These are phyloP conservation scores for Benthosema pterotum DNA, from an alignment of 2,797 vertebrate genomes.

Conservation along the genomic window DNA sequence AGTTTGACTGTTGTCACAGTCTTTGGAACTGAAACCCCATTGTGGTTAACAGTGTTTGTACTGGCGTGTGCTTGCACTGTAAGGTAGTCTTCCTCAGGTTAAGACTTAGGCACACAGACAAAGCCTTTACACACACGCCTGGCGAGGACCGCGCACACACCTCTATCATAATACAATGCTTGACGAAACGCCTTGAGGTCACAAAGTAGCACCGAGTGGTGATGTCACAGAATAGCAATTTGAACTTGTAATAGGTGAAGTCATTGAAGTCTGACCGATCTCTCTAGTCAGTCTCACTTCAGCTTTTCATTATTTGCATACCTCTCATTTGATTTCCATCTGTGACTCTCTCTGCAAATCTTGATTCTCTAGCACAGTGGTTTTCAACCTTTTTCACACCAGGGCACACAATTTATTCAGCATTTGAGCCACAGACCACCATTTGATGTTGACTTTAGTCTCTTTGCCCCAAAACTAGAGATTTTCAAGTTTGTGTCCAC, in stretches of 20 bases:
- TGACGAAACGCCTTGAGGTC: constrained; percentile 6
- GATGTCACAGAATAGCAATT: constrained; percentile 19
- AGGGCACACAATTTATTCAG: too few relatives aligned
- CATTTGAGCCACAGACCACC: too few relatives aligned
- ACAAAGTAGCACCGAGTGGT: constrained; percentile 14
- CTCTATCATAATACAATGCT: too few relatives aligned
- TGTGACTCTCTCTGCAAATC: not conserved
- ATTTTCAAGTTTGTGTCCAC: too few relatives aligned
- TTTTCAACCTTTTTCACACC: too few relatives aligned
- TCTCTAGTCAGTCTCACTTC: not conserved
- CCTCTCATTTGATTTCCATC: not conserved
- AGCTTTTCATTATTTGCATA: not conserved
- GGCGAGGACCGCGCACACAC: not conserved
- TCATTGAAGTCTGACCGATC: not conserved
- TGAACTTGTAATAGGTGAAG: not conserved
- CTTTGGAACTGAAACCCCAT: constrained; percentile 14
- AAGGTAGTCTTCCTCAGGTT: not conserved
- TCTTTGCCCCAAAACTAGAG: too few relatives aligned
- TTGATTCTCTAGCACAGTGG: too few relatives aligned
- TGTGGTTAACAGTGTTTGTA: constrained; percentile 31
- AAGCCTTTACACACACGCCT: not conserved
- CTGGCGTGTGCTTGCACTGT: constrained; percentile 22
- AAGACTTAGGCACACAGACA: not conserved
- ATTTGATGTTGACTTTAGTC: too few relatives aligned
- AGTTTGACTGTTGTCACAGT: constrained; percentile 8